phyloP scores from a whole-genome alignment of 2,888 invertebrate species.

The Nasonovia ribisnigri region DNA sequence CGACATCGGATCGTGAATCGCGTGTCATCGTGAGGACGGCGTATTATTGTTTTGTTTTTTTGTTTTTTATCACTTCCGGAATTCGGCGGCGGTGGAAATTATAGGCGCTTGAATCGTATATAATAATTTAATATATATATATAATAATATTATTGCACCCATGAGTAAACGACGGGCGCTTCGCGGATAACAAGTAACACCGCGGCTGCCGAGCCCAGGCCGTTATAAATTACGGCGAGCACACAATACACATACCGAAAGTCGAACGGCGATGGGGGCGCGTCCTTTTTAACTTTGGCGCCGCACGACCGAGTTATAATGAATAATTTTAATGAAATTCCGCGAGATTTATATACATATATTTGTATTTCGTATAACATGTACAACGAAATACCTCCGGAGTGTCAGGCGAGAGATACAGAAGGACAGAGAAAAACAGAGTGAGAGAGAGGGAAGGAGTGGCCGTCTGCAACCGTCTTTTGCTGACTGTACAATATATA shows the following conservation, averaged over 20 bases:
- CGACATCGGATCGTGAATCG: background rate
- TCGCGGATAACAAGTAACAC: background rate
- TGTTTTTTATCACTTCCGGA: background rate
- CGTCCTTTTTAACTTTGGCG: constrained; percentile 36
- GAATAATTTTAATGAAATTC: constrained; percentile 65
- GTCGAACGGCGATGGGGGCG: constrained; percentile 25
- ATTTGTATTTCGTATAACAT: background rate
- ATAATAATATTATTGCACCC: background rate
- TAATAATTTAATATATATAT: background rate
- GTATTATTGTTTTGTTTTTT: constrained; percentile 9
- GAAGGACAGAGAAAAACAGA: too few species aligned
- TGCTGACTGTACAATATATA: background rate
- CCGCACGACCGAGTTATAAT: constrained; percentile 53
- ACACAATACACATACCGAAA: background rate
- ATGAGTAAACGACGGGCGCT: background rate
- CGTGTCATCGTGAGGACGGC: background rate
- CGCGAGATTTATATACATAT: constrained; percentile 39
- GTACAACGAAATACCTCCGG: constrained; percentile 14
- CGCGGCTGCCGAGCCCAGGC: background rate
- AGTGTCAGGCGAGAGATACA: background rate
- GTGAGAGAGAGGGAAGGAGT: too few species aligned
- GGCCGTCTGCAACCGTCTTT: background rate
- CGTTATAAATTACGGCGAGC: constrained; percentile 27
- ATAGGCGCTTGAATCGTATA: background rate
- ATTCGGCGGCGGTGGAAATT: background rate